Percentiles rank a stretch among this genome's conserved stretches.
Conservation (phyloP, 2,888 invertebrate species). For the Blera fallax region DNA sequence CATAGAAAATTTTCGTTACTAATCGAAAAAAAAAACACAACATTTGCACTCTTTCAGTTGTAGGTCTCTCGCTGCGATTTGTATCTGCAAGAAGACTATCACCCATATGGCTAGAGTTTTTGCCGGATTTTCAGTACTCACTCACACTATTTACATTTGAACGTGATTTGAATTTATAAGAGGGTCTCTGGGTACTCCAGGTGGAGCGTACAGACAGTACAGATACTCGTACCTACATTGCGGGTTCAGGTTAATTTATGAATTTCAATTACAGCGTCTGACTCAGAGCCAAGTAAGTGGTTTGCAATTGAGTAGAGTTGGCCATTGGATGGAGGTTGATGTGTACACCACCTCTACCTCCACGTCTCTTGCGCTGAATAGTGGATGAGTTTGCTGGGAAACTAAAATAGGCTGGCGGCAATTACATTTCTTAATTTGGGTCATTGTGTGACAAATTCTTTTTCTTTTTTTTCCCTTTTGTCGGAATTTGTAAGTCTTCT, state of each 20-base stretch:
- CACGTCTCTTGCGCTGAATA: background rate
- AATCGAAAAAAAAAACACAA: conserved; percentile 15
- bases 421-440: conserved; percentile 60
- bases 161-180: conserved; percentile 46
- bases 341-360: background rate
- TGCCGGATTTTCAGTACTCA: conserved; percentile 11
- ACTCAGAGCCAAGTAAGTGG: conserved; percentile 38
- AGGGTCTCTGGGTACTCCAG: background rate
- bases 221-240: background rate
- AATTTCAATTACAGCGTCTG: conserved; percentile 67
- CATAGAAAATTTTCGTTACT: conserved; percentile 32
- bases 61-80: background rate
- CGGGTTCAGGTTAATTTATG: conserved; percentile 32
- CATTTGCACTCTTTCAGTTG: conserved; percentile 20
- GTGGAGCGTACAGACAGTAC: background rate
- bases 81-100: background rate
- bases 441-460: conserved; percentile 50
- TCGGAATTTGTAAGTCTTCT: background rate
- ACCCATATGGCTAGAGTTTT: background rate
- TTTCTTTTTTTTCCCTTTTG: background rate
- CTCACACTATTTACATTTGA: conserved; percentile 41
- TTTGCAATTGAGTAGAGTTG: background rate
- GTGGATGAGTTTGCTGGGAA: background rate
- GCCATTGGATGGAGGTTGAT: background rate
- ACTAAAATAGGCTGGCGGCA: background rate